These are phyloP conservation scores for Calidris pugnax DNA, from an alignment of 2,113 vertebrate genomes.

Conservation along the genomic window DNA sequence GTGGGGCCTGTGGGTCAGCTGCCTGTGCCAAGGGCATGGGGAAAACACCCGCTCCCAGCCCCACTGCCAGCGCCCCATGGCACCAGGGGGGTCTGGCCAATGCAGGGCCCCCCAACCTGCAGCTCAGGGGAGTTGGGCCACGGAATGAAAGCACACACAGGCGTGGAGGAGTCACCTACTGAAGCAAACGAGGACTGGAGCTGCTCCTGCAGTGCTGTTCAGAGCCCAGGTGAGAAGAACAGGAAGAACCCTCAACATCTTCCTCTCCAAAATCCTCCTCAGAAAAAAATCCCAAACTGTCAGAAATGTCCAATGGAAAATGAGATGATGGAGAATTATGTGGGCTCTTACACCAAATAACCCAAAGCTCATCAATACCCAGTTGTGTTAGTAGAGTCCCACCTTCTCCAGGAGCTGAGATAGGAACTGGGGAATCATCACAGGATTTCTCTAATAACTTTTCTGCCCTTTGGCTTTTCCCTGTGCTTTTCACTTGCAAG, in stretches of 20 bases:
- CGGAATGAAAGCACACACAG: background rate
- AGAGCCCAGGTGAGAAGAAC: background rate
- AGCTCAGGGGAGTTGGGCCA: background rate
- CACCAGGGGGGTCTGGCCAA: background rate
- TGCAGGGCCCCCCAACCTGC: background rate
- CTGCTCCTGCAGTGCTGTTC: background rate
- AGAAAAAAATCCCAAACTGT: background rate
- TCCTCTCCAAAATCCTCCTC: background rate
- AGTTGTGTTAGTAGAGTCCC: background rate
- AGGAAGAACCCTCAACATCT: background rate
- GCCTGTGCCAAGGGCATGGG: background rate
- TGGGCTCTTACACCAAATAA: background rate
- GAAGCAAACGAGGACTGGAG: fast-evolving
- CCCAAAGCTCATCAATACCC: background rate
- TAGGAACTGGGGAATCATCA: background rate
- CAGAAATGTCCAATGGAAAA: background rate
- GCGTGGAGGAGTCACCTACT: fast-evolving
- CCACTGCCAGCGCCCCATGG: background rate
- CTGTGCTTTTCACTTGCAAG: background rate
- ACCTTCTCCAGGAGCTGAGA: background rate
- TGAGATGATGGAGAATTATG: background rate
- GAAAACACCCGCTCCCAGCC: background rate
- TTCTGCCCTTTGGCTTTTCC: background rate
- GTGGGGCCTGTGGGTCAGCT: background rate
- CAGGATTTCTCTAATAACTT: background rate